Base-by-base conservation (phyloP, 35 echinoderm and acorn worm genomes). In the Amphiura filiformis region DNA sequence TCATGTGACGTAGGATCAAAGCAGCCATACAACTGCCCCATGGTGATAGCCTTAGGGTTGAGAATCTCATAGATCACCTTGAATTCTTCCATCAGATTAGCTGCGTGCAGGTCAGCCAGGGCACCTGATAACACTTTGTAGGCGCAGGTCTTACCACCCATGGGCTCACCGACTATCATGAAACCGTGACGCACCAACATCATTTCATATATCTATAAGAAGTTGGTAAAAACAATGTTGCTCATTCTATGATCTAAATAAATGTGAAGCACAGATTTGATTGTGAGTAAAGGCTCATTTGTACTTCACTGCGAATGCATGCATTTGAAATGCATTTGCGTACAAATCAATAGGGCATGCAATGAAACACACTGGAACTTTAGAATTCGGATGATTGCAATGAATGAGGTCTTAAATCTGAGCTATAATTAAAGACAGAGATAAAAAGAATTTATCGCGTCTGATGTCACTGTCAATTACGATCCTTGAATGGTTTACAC, bases 1-100 rank as follows among this genome's bases (percentile, higher is more conserved):
- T 98, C 96, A 92, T 98, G 96, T 70, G 96, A 98, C 0, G 94
- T 92, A n/a, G 96, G 96, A 75, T 98, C 96, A 90, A 98, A 98
- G 65, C 86, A 89, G 17, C 96, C 96, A 78, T 98, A 98, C 14
- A 98, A 89, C 83, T 98, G 96, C 4, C 96, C 96, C 96, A 98
- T 98, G 78, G 96, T 98, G 86, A 98, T 98, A 77, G 93, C 89
- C 80, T 98, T 98, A 0, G 96, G 96, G 78, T 98, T 98, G 81
- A 98, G 94, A 44, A 98, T 90, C 65, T 94, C 81, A 57, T 84
- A 86, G 38, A 98, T 82, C 13, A 98, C 96, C 30, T 88, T 84
- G 84, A 85, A 92, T 42, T 98, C 96, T 15, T 92, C 90, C 87
- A 98, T 98, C 41, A 92, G 90, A 13, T 87, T 83, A 26, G 86